Evolutionary conservation across 2,797 vertebrate species (phyloP).

Genomic region (Tolypeutes matacus): DNA sequence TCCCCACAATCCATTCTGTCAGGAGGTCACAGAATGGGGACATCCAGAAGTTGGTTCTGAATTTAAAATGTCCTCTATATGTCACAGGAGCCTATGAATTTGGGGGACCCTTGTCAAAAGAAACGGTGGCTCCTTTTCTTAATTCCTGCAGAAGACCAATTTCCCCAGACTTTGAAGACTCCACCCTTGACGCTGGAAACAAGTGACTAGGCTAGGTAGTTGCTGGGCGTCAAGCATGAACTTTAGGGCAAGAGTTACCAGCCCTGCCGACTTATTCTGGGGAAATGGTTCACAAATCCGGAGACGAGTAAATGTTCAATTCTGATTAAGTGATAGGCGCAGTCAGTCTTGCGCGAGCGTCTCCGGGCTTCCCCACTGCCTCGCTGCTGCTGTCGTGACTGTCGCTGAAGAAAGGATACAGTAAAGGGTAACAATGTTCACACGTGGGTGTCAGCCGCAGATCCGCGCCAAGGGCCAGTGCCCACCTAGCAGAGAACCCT

Average conservation of each 20-base stretch:
- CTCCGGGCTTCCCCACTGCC: accelerated
- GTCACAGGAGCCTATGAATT: neutral
- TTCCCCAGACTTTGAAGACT: neutral
- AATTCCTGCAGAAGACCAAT: neutral
- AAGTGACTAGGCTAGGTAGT: neutral
- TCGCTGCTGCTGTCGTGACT: neutral
- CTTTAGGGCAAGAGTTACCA: neutral
- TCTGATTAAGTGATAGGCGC: neutral
- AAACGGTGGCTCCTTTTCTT: neutral
- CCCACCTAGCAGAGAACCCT: neutral
- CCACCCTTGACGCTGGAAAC: neutral
- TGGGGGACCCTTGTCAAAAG: neutral
- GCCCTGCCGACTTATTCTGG: neutral
- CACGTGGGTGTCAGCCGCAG: neutral
- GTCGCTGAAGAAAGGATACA: neutral
- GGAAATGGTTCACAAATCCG: neutral
- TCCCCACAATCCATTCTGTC: neutral
- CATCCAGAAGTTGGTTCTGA: neutral
- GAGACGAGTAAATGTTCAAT: neutral
- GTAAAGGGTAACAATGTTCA: neutral
- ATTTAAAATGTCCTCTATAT: neutral
- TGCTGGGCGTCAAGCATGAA: neutral
- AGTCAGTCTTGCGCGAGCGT: accelerated
- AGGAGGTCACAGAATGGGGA: neutral
- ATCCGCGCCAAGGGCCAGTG: neutral